These are phyloP conservation scores for Morone chrysops DNA, from an alignment of 2,113 vertebrate genomes.

Conservation along the genomic window DNA sequence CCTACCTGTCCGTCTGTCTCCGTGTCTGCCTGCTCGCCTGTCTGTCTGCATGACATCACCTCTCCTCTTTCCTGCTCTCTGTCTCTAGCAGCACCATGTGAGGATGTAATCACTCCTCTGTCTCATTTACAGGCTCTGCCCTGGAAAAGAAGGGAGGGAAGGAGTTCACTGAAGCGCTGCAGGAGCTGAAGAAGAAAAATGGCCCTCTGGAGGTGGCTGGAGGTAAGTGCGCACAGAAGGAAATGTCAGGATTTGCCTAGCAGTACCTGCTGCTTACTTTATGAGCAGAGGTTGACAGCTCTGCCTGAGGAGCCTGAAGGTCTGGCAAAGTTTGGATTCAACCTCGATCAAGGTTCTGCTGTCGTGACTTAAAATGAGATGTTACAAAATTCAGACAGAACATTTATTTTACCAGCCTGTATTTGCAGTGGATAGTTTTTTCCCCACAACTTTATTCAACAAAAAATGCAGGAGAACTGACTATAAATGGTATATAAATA, in stretches of 20 bases:
- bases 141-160: constrained; percentile 98
- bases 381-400: neutral
- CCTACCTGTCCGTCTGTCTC: neutral
- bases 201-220: constrained; percentile 96
- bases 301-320: neutral
- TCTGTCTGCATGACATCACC: constrained; percentile 18
- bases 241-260: no score
- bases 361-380: neutral
- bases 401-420: neutral
- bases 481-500: no score
- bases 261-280: neutral
- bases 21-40: constrained; percentile 17
- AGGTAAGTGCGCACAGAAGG: constrained; percentile 81
- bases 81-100: neutral
- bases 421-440: no score
- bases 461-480: no score
- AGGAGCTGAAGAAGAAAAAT: constrained; percentile 96
- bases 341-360: neutral
- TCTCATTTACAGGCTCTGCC: constrained; percentile 87
- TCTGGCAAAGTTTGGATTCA: neutral
- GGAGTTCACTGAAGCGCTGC: constrained; percentile 93
- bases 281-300: neutral
- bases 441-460: no score
- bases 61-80: constrained; percentile 27
- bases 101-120: constrained; percentile 49